These are phyloP conservation scores for Diaprepes abbreviatus DNA, from an alignment of 2,888 invertebrate species.

Conservation along the genomic window DNA sequence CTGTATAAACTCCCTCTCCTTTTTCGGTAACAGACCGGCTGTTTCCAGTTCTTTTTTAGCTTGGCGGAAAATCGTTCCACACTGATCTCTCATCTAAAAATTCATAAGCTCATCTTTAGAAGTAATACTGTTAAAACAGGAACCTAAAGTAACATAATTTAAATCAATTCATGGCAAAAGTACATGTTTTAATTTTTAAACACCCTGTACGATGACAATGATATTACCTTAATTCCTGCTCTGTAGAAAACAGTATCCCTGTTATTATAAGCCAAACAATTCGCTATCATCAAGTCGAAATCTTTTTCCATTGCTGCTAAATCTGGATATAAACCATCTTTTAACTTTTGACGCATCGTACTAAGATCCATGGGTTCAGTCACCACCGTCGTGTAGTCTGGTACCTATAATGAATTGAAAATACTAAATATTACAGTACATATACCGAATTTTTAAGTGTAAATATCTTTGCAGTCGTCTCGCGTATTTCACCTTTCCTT, in stretches of 20 bases:
- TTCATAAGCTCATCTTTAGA: too few relatives aligned
- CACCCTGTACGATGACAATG: too few relatives aligned
- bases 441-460: too few relatives aligned
- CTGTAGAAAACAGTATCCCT: conserved; percentile 93
- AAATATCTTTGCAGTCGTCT: too few relatives aligned
- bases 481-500: too few relatives aligned
- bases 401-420: too few relatives aligned
- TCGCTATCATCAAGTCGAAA: conserved; percentile 95
- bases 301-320: conserved; percentile 88
- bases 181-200: too few relatives aligned
- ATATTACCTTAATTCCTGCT: conserved; percentile 46
- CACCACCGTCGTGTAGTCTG: conserved; percentile 90
- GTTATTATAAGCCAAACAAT: conserved; percentile 95
- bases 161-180: too few relatives aligned
- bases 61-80: conserved; percentile 82
- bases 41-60: conserved; percentile 80
- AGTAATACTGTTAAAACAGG: too few relatives aligned
- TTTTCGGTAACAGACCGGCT: conserved; percentile 71
- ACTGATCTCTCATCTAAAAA: conserved; percentile 86
- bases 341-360: conserved; percentile 87
- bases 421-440: too few relatives aligned
- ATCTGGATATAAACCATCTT: conserved; percentile 76
- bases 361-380: conserved; percentile 90
- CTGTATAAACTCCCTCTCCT: conserved; percentile 51
- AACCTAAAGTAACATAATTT: too few relatives aligned